A percentile compares a stretch with the other conserved stretches of the same genome.
Conservation (phyloP, 1,140 invertebrate genomes). For the Apolygus lucorum region DNA sequence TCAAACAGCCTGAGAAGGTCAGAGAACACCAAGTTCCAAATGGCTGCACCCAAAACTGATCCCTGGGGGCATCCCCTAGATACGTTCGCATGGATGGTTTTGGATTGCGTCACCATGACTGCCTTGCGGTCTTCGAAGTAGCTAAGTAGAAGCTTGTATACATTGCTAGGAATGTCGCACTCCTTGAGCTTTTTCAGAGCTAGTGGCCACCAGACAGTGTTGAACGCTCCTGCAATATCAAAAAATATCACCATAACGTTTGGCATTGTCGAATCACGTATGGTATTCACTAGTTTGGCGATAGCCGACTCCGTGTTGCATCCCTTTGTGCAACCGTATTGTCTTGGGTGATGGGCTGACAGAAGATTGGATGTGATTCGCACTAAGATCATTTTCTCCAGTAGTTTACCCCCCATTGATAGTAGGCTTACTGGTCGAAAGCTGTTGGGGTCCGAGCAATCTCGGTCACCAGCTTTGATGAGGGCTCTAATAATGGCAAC, state of each 20-base stretch:
- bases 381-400: neutral
- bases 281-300: neutral
- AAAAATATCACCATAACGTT: conserved; percentile 5
- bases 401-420: neutral
- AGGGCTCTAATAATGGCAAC: neutral
- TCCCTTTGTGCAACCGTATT: neutral
- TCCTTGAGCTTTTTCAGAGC: neutral
- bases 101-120: too few relatives aligned
- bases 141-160: neutral
- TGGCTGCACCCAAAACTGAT: conserved; percentile 39
- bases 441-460: neutral
- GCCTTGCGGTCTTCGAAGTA: neutral
- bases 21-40: conserved; percentile 42
- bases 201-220: neutral
- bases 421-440: neutral
- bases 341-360: neutral
- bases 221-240: neutral
- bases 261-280: neutral
- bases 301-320: neutral
- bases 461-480: neutral
- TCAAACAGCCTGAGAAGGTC: conserved; percentile 34
- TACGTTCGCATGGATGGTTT: conserved; percentile 24
- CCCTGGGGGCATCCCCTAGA: conserved; percentile 42
- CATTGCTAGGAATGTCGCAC: neutral
- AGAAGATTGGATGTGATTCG: neutral